Evolutionary conservation across 2,797 vertebrate genomes (phyloP), one percentile per base, ranked within the genome.

Genomic region (Argyrosomus regius): DNA sequence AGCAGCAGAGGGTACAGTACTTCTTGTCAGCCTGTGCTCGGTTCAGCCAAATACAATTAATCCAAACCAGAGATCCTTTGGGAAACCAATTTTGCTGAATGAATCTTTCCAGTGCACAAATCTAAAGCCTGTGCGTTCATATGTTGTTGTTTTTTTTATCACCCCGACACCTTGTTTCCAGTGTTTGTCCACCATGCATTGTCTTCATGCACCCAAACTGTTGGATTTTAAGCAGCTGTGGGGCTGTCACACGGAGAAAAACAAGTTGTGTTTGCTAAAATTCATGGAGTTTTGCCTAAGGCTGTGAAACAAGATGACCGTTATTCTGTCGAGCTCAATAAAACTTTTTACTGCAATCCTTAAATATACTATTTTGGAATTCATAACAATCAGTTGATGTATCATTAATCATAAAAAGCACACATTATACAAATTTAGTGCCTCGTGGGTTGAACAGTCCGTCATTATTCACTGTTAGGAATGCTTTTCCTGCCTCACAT

Each of bases 381-480:
- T 72, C 31, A 79, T 49, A 49, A 61, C 26, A 54, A 66, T 82
- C n/a, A 35, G 46, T 74, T 81, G 60, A 79, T 50, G 2, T 43
- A 57, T 74, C 70, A 78, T 83, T 59, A 58, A 62, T 77, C 73
- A 64, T 56, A 71, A 57, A 80, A 80, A 77, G 3, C 20, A 77
- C 67, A 62, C 28, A 59, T 66, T 31, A 17, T 28, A 75, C 20
- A 61, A 53, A 81, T 72, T 5, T 6, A 12, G 41, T 50, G 45
- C 31, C 52, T 45, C 0, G 16, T 65, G 46, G 72, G 68, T 76
- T 75, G 11, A 74, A 24, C 53, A 50, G 53, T 61, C 65, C 12
- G 52, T 84, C 46, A 75, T 88, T 87, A 76, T 75, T 87, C 64
- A 67, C 66, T 54, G 28, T 73, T 79, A 22, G 43, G 5, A 63